Conservation (phyloP, 1,140 invertebrate species). For the Anagrus nilaparvatae region DNA sequence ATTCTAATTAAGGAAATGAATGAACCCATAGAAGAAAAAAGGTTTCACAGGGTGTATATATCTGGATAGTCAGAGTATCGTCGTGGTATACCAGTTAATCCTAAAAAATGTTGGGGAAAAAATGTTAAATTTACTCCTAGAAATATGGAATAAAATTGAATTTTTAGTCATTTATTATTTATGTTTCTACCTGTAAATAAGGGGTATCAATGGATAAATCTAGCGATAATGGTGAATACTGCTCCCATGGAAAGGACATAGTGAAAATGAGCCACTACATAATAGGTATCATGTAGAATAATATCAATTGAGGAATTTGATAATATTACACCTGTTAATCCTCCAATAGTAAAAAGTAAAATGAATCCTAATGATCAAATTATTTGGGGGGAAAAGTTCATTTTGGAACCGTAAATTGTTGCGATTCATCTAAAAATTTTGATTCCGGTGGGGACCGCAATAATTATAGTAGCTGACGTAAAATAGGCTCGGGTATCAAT, state of each 20-base stretch:
- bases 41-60: slow-evolving; percentile 51
- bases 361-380: slow-evolving; percentile 60
- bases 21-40: slow-evolving; percentile 51
- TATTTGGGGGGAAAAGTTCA: slow-evolving; percentile 44
- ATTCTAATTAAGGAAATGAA: slow-evolving; percentile 45
- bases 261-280: slow-evolving; percentile 53
- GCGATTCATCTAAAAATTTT: slow-evolving; percentile 61
- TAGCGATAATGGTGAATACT: slow-evolving; percentile 59
- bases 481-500: slow-evolving; percentile 63
- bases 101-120: slow-evolving; percentile 67
- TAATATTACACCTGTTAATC: slow-evolving; percentile 54
- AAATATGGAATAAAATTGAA: slow-evolving; percentile 52
- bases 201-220: slow-evolving; percentile 55
- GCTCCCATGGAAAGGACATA: slow-evolving; percentile 46
- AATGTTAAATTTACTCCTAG: slow-evolving; percentile 62
- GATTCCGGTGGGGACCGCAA: slow-evolving; percentile 52
- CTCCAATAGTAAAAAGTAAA: slow-evolving; percentile 56
- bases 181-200: slow-evolving; percentile 49
- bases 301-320: slow-evolving; percentile 57
- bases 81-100: slow-evolving; percentile 60
- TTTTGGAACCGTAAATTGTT: slow-evolving; percentile 43
- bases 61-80: slow-evolving; percentile 64
- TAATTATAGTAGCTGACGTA: slow-evolving; percentile 63
- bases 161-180: slow-evolving; percentile 46
- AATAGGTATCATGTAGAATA: slow-evolving; percentile 51